Evolutionary conservation across 2,888 invertebrate genomes (phyloP).

Genomic region (Cosmia pyralina): DNA sequence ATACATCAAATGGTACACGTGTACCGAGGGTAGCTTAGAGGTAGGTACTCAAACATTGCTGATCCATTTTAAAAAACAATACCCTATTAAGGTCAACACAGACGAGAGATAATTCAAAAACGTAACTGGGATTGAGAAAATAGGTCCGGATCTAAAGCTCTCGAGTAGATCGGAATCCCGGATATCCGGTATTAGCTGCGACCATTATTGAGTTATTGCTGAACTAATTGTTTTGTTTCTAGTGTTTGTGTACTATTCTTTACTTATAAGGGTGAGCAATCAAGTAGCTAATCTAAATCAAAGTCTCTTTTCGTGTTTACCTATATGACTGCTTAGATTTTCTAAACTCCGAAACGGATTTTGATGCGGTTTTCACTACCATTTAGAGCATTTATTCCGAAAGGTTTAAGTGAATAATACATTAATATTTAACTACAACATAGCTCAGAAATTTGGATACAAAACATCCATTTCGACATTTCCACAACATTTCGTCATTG

Average conservation of each 20-base stretch:
- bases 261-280: no score
- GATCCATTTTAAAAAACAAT: conserved; percentile 15
- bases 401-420: no score
- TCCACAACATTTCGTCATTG: background rate
- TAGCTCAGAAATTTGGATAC: background rate
- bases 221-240: conserved; percentile 58
- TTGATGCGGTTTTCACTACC: no score
- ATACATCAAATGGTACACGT: background rate
- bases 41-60: background rate
- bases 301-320: no score
- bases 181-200: conserved; percentile 57
- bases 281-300: no score
- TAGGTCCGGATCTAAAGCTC: conserved; percentile 44
- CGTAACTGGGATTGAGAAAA: conserved; percentile 47
- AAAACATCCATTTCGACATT: no score
- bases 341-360: no score
- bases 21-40: background rate
- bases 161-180: conserved; percentile 51
- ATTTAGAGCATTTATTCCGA: no score
- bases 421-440: no score
- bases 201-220: conserved; percentile 64
- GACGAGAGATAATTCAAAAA: conserved; percentile 50
- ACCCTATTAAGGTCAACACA: conserved; percentile 43
- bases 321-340: no score
- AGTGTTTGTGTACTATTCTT: conserved; percentile 37